Base-by-base conservation (phyloP, 2,113 vertebrate species). In the Pedionomus torquatus region DNA sequence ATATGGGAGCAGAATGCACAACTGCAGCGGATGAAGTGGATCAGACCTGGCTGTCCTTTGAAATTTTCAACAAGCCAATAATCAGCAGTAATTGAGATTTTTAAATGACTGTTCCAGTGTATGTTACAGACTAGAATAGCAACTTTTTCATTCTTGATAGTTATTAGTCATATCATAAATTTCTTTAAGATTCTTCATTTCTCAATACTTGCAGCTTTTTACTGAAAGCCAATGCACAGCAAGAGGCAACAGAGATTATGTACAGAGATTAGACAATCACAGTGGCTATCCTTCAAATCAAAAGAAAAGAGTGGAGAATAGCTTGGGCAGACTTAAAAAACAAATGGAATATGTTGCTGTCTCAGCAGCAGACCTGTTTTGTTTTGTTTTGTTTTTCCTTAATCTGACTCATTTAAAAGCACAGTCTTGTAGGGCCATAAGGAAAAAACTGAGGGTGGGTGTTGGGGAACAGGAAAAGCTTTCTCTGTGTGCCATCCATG, bases 51-150 rank as follows among this genome's bases (percentile, higher is more conserved):
- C 61, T 51, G 60, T 70, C 55, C 48, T 85, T 90, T 58, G 69
- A 93, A 75, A 83, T 83, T 92, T 95, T 95, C 51, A 96, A 69
- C 78, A 93, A 66, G 54, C 28, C 66, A 84, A 75, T 61, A 79
- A 86, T 85, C 54, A 94, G 68, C 44, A 86, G 65, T 77, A 85
- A 80, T 26, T 55, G 70, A 84, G 74, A 80, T 85, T 95, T 69
- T 86, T 2, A 88, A 64, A 54, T 68, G 9, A 68, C 28, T 39
- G 2, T 83, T 82, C 21, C 26, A 31, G 11, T 46, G 7, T 57
- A 41, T 41, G 16, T 55, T 89, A 41, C 20, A 43, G 51, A 78
- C 21, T 33, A 81, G 35, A 89, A 75, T 11, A 61, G 33, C 1
- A 64, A 43, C 31, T 72, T 15, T 81, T 84, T 71, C 2, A 25